These are phyloP conservation scores for Crocallis elinguaria DNA, from an alignment of 2,888 invertebrate species.

Conservation along the genomic window DNA sequence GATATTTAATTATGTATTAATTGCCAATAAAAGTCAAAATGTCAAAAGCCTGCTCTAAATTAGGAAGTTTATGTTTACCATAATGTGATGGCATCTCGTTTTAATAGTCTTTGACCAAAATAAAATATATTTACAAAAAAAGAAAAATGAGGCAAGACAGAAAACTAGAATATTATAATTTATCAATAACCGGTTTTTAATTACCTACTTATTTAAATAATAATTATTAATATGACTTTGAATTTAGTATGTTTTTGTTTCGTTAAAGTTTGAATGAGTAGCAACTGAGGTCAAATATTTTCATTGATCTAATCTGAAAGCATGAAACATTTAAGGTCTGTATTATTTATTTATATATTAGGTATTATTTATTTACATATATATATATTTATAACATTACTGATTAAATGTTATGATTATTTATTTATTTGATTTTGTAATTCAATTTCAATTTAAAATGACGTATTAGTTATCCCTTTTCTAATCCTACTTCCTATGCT, in stretches of 20 bases:
- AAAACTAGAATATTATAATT: not conserved
- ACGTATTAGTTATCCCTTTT: no score
- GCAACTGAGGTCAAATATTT: slow-evolving; percentile 11
- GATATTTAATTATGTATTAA: slow-evolving; percentile 15
- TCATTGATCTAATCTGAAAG: slow-evolving; percentile 5
- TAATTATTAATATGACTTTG: slow-evolving; percentile 19
- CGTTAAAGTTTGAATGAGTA: slow-evolving; percentile 7
- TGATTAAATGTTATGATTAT: no score
- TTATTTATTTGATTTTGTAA: no score
- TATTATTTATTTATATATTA: not conserved
- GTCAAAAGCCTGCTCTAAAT: slow-evolving; percentile 15
- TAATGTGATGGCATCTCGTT: not conserved
- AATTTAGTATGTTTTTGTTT: slow-evolving; percentile 11
- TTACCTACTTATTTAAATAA: slow-evolving; percentile 3
- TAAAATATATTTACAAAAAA: slow-evolving; percentile 2
- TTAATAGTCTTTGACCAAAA: slow-evolving; percentile 5
- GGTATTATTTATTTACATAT: no score
- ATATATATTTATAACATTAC: no score
- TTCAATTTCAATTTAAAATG: no score
- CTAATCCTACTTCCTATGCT: no score
- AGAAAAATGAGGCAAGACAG: slow-evolving; percentile 9
- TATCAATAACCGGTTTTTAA: slow-evolving; percentile 5
- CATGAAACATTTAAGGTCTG: not conserved
- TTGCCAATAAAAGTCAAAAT: slow-evolving; percentile 17
- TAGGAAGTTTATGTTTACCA: not conserved